A percentile compares a stretch with the other conserved stretches of the same genome.
Conservation (phyloP, 2,888 invertebrate species). For the Noctua janthe region DNA sequence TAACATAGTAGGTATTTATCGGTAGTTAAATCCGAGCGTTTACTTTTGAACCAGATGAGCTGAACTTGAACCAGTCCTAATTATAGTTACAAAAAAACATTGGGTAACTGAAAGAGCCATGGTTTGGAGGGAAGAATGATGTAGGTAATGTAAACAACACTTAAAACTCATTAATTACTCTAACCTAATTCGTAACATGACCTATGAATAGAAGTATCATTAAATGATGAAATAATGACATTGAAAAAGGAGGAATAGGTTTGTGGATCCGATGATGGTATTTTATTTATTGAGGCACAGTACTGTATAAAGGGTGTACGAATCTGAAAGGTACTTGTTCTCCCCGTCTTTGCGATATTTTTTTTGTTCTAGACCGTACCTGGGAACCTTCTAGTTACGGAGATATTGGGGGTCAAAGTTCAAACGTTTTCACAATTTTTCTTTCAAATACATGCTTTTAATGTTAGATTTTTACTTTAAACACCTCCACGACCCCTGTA, state of each 20-base stretch:
- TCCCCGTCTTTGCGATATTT: too few species aligned
- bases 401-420: too few species aligned
- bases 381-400: too few species aligned
- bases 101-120: background rate
- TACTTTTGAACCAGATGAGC: slow-evolving; percentile 76
- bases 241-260: background rate
- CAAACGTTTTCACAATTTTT: too few species aligned
- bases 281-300: background rate
- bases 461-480: too few species aligned
- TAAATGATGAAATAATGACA: background rate
- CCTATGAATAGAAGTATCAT: slow-evolving; percentile 1
- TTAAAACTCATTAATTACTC: slow-evolving; percentile 2
- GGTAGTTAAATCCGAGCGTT: slow-evolving; percentile 70
- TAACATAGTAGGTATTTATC: slow-evolving; percentile 67
- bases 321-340: too few species aligned
- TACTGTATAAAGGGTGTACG: too few species aligned
- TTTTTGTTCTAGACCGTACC: too few species aligned
- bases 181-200: slow-evolving; percentile 1
- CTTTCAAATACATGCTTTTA: too few species aligned
- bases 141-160: background rate
- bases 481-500: too few species aligned
- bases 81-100: slow-evolving; percentile 44
- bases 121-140: background rate
- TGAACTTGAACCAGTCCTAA: slow-evolving; percentile 75
- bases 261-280: background rate